Conservation (phyloP, 2,888 invertebrate species). For the Parascotia fuliginaria region DNA sequence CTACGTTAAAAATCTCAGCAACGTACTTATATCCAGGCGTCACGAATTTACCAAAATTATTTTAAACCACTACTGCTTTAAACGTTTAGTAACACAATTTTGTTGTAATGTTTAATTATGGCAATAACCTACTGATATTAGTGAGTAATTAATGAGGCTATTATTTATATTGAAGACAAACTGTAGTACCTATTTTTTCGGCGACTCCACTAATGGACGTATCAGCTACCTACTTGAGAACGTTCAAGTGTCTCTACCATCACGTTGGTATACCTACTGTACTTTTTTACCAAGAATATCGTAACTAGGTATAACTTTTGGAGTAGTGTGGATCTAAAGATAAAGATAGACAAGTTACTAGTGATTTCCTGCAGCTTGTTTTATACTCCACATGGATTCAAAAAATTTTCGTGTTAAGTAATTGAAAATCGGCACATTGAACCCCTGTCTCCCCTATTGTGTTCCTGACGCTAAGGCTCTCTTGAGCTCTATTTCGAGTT, state of each 20-base stretch:
- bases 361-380: too few species aligned
- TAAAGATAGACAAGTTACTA: too few species aligned
- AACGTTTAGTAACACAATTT: neutral
- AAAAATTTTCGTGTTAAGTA: too few species aligned
- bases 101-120: constrained; percentile 16
- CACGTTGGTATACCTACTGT: neutral
- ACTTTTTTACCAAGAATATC: too few species aligned
- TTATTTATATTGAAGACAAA: constrained; percentile 6
- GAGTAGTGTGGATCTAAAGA: too few species aligned
- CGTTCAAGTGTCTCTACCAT: constrained; percentile 13
- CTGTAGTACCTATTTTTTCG: constrained; percentile 15
- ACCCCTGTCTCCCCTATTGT: too few species aligned
- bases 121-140: constrained; percentile 7
- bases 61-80: neutral
- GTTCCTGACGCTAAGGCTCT: too few species aligned
- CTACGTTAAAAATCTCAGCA: constrained; percentile 31
- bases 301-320: too few species aligned
- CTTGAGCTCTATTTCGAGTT: too few species aligned
- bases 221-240: constrained; percentile 1
- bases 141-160: constrained; percentile 2
- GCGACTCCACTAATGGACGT: constrained; percentile 20
- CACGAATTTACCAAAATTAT: neutral
- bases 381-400: too few species aligned
- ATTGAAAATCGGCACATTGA: too few species aligned
- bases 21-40: constrained; percentile 1